phyloP scores from a whole-genome alignment of 2,888 invertebrate genomes.

The Trissonchulus latispiculum region DNA sequence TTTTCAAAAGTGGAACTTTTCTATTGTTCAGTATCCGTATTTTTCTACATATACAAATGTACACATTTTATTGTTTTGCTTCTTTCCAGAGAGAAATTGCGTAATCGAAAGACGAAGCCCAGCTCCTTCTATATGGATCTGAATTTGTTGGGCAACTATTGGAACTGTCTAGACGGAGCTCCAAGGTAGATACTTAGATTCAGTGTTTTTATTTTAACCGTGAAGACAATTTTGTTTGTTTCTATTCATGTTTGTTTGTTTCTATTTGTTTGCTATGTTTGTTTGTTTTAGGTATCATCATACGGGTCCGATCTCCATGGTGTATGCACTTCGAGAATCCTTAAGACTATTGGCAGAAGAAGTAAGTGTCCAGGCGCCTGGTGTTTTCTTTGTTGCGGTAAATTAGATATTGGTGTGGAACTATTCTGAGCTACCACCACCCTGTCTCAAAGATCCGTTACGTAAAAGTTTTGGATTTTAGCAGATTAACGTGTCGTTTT shows the following conservation, averaged over 20 bases:
- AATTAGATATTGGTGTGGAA: too few species aligned
- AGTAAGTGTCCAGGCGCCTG: too few species aligned
- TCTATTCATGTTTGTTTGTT: neutral
- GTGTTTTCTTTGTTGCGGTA: too few species aligned
- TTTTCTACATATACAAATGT: neutral
- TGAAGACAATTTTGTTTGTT: neutral
- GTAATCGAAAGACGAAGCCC: constrained; percentile 52
- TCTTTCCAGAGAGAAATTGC: constrained; percentile 52
- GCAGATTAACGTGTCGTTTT: too few species aligned
- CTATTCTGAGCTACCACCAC: too few species aligned
- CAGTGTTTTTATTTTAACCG: neutral
- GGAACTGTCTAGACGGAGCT: constrained; percentile 59
- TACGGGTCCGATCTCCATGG: constrained; percentile 66
- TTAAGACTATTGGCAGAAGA: constrained; percentile 58
- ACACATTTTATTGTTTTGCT: neutral
- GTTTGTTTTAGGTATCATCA: constrained; percentile 66
- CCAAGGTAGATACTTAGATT: constrained; percentile 50
- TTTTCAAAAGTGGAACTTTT: too few species aligned
- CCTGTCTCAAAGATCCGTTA: too few species aligned
- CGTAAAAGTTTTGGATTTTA: too few species aligned
- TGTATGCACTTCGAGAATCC: constrained; percentile 70
- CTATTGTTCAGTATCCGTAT: too few species aligned
- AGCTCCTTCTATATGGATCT: constrained; percentile 63
- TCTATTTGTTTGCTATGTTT: neutral
- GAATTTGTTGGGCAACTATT: constrained; percentile 62